Conservation (phyloP, 2,797 vertebrate species). For the Bradypodion pumilum region DNA sequence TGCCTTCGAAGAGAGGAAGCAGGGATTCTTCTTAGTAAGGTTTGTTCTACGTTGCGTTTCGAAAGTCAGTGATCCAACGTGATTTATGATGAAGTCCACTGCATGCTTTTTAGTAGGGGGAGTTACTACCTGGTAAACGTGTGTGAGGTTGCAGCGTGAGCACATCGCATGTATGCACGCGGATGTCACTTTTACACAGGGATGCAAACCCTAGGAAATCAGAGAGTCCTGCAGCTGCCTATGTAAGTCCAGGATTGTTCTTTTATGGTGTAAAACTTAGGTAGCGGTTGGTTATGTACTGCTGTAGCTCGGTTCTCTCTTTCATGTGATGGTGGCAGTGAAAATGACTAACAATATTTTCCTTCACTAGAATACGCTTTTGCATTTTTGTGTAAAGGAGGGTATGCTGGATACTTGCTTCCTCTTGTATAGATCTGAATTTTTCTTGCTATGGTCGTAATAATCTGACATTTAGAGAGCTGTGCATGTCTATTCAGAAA, state of each 20-base stretch:
- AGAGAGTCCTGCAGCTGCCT: not conserved
- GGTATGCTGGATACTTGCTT: not conserved
- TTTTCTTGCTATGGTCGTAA: not conserved
- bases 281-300: not conserved
- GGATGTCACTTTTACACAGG: not conserved
- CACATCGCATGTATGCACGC: too few species aligned
- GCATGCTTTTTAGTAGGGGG: not conserved
- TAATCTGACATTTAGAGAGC: not conserved
- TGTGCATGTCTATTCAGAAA: not conserved
- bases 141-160: not conserved
- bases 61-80: not conserved
- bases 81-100: not conserved
- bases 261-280: not conserved
- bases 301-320: not conserved
- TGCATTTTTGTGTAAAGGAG: not conserved
- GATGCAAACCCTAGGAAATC: not conserved
- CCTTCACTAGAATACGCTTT: not conserved
- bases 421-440: not conserved
- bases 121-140: not conserved
- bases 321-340: not conserved
- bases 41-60: not conserved
- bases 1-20: not conserved
- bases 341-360: not conserved
- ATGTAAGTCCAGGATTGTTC: not conserved
- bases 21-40: too few species aligned